Conservation (phyloP, 1,140 invertebrate genomes). For the Holcopasites calliopsidis region DNA sequence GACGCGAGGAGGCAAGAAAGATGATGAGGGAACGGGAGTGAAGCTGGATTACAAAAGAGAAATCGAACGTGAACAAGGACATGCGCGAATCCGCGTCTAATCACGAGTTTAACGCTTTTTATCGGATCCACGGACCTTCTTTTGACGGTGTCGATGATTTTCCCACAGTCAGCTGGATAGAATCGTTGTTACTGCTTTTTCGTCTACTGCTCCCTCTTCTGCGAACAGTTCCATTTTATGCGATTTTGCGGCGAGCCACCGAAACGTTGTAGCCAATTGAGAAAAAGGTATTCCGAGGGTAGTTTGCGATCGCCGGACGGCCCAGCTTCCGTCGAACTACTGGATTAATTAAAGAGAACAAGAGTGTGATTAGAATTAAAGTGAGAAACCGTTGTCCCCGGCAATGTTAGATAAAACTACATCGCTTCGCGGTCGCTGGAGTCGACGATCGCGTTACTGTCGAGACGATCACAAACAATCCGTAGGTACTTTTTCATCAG, state of each 20-base stretch:
- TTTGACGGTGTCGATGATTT: constrained; percentile 69
- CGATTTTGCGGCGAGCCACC: constrained; percentile 63
- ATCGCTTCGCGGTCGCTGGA: constrained; percentile 11
- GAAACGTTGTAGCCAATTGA: constrained; percentile 23
- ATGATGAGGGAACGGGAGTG: neutral
- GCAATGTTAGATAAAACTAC: constrained; percentile 2
- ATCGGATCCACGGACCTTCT: constrained; percentile 49
- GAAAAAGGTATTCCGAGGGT: neutral
- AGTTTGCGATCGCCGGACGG: constrained; percentile 3
- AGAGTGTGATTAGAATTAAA: constrained; percentile 55
- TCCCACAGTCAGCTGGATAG: constrained; percentile 71
- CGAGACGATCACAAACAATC: constrained; percentile 1
- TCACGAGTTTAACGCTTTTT: constrained; percentile 77
- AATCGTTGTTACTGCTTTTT: constrained; percentile 56
- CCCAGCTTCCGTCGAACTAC: constrained; percentile 23
- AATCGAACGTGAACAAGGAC: constrained; percentile 69
- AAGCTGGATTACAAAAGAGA: constrained; percentile 48
- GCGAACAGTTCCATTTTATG: constrained; percentile 67
- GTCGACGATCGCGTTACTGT: constrained; percentile 10
- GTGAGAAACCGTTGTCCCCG: constrained; percentile 8
- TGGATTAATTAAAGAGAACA: too few species aligned
- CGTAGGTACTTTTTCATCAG: constrained; percentile 32
- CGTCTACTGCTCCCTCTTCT: neutral
- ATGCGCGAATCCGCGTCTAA: constrained; percentile 75
- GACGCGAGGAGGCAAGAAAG: constrained; percentile 14